Conservation (phyloP, 2,888 invertebrate genomes). For the Alloscopus bannaensis region DNA sequence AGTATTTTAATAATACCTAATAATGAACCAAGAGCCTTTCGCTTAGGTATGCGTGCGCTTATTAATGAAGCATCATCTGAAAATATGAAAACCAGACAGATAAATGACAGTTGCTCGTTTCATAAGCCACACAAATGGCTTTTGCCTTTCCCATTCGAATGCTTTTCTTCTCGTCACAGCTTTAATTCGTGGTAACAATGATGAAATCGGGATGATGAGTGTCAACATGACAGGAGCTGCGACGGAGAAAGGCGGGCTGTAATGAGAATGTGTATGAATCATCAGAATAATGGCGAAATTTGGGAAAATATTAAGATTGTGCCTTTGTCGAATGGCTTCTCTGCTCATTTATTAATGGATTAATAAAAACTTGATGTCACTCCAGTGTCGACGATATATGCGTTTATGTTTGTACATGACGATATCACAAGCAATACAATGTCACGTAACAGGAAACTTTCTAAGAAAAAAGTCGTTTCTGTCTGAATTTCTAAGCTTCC, state of each 20-base stretch:
- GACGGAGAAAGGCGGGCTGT: neutral
- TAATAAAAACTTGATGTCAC: too few species aligned
- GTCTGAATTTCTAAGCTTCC: too few species aligned
- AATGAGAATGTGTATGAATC: neutral
- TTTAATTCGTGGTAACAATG: constrained; percentile 1
- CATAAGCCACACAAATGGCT: constrained; percentile 6
- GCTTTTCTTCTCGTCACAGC: constrained; percentile 5
- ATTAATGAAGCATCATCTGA: constrained; percentile 10
- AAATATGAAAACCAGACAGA: constrained; percentile 39
- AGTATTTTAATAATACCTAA: neutral
- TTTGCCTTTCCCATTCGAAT: neutral
- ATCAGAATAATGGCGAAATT: neutral
- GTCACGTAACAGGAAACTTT: too few species aligned
- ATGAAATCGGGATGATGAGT: neutral
- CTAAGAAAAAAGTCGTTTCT: too few species aligned
- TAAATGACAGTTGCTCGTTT: constrained; percentile 49
- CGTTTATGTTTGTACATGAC: too few species aligned
- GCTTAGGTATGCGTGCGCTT: too few species aligned
- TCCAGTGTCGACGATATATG: too few species aligned
- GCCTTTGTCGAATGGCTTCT: too few species aligned
- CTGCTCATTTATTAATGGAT: too few species aligned
- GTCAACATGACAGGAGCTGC: neutral
- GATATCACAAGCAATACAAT: too few species aligned
- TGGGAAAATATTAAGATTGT: too few species aligned
- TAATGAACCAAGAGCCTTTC: neutral